Conservation (phyloP, 2,888 invertebrate species). For the Nymphalis polychloros region DNA sequence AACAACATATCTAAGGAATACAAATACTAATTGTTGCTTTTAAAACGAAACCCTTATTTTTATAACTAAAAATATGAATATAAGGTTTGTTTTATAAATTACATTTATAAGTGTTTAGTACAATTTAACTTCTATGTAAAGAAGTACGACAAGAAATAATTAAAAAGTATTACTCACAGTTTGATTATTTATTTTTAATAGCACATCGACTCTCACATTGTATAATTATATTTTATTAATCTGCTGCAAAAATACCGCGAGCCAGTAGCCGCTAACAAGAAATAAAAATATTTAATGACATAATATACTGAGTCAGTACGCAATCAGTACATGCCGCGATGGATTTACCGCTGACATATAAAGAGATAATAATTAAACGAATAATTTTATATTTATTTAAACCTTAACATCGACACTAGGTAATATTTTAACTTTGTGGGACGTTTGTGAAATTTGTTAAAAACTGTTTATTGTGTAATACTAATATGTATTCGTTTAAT, state of each 20-base stretch:
- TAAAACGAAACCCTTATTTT: no score
- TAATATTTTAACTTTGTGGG: neutral
- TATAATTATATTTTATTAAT: conserved; percentile 1
- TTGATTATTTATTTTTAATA: neutral
- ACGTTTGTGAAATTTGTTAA: neutral
- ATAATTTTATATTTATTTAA: neutral
- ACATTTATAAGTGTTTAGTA: no score
- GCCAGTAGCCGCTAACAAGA: neutral
- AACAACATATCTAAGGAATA: no score
- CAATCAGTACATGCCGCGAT: neutral
- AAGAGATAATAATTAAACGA: neutral
- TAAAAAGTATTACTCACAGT: neutral
- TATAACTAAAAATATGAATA: no score
- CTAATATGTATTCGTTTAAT: no score
- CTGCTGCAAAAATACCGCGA: neutral
- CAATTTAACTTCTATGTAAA: no score
- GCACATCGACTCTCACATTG: neutral
- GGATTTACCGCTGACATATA: conserved; percentile 12
- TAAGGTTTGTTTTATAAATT: no score
- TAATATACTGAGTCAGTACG: conserved; percentile 10
- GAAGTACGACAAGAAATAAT: no score
- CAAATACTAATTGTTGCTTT: no score
- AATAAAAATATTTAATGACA: conserved; percentile 6
- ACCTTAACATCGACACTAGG: neutral
- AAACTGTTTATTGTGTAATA: no score